Percentiles rank a stretch among this genome's conserved stretches.
Evolutionary conservation across 2,797 vertebrate genomes (phyloP).

Genomic region (Alectoris magna): DNA sequence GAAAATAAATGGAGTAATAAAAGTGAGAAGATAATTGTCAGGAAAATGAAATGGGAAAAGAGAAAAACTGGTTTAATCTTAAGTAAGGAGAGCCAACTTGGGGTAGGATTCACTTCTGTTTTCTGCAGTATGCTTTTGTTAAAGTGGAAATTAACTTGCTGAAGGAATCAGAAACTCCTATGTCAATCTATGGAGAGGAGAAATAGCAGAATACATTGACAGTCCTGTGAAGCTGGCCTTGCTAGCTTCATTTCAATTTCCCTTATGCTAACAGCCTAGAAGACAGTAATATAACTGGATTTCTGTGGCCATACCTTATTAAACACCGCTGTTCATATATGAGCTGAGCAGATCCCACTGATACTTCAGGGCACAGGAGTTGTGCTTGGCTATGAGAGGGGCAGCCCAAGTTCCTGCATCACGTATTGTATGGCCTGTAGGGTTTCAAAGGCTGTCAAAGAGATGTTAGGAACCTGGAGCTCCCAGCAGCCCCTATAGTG

Average conservation of each 20-base stretch:
- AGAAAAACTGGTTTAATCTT: not conserved
- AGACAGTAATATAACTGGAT: not conserved
- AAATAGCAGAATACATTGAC: not conserved
- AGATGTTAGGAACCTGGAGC: not conserved
- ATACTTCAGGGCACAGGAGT: not conserved
- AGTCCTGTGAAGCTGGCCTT: not conserved
- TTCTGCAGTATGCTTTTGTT: not conserved
- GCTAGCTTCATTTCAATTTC: not conserved
- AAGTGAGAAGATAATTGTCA: not conserved
- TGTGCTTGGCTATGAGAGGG: not conserved
- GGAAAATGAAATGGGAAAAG: slow-evolving; percentile 9
- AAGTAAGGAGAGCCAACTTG: not conserved
- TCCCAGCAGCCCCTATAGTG: not conserved
- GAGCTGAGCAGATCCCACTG: not conserved
- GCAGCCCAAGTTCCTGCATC: not conserved
- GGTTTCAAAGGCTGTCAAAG: not conserved
- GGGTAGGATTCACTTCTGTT: not conserved
- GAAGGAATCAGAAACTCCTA: not conserved
- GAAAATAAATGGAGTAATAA: slow-evolving; percentile 26
- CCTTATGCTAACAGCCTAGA: not conserved
- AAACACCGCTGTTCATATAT: not conserved
- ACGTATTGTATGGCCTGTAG: not conserved
- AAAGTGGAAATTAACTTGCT: not conserved
- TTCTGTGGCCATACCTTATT: not conserved
- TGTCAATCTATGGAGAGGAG: not conserved